Conservation (phyloP, 2,888 invertebrate species). For the Acleris cristana region DNA sequence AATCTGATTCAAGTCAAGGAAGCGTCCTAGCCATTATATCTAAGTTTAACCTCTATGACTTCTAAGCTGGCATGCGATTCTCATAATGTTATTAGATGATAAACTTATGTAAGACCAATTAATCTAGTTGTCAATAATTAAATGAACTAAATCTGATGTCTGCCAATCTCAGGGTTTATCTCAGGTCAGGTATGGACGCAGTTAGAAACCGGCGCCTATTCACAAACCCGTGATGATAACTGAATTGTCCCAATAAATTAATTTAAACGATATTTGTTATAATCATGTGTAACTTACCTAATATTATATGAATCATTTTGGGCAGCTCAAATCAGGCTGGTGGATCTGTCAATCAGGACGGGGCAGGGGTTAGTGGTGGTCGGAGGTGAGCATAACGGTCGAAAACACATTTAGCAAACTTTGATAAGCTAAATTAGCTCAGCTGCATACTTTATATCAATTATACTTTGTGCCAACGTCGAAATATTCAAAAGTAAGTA, state of each 20-base stretch:
- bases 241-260: constrained; percentile 44
- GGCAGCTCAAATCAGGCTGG: constrained; percentile 4
- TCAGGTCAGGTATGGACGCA: constrained; percentile 65
- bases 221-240: constrained; percentile 50
- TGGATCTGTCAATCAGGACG: constrained; percentile 20
- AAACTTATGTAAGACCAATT: constrained; percentile 53
- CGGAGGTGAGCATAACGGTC: neutral
- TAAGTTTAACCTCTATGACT: constrained; percentile 14
- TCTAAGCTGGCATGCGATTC: constrained; percentile 43
- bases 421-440: constrained; percentile 14
- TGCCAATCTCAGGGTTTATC: constrained; percentile 70
- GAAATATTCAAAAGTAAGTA: neutral
- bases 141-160: constrained; percentile 60
- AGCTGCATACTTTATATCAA: constrained; percentile 10
- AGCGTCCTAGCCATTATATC: neutral
- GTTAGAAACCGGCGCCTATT: constrained; percentile 75
- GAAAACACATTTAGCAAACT: constrained; percentile 16
- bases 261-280: constrained; percentile 50
- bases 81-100: constrained; percentile 53
- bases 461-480: constrained; percentile 9
- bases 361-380: constrained; percentile 21
- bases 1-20: neutral
- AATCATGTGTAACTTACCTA: constrained; percentile 7
- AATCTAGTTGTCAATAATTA: constrained; percentile 51
- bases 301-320: constrained; percentile 18